Conservation (phyloP, 2,113 vertebrate species). For the Charina bottae region DNA sequence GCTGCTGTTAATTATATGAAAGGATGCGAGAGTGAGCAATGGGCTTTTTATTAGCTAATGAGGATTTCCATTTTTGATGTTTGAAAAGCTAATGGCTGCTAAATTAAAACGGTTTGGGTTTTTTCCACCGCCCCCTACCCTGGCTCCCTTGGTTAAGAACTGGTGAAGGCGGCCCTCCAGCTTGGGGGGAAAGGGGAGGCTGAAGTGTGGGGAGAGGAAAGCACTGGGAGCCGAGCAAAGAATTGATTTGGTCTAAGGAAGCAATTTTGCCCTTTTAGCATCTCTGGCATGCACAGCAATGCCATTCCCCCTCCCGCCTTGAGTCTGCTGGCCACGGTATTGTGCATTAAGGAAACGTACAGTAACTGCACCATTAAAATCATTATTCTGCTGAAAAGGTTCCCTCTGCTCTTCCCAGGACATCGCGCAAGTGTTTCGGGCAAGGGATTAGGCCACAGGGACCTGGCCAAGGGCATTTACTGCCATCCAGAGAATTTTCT, state of each 20-base stretch:
- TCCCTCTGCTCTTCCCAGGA: background rate
- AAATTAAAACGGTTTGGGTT: slow-evolving; percentile 52
- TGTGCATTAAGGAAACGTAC: slow-evolving; percentile 2
- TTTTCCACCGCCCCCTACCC: too few relatives aligned
- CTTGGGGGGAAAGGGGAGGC: background rate
- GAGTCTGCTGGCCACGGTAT: background rate
- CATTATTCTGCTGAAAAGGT: background rate
- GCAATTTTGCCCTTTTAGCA: background rate
- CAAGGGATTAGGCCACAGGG: background rate
- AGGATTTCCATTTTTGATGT: slow-evolving; percentile 71
- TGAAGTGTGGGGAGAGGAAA: background rate
- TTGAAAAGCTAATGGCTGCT: slow-evolving; percentile 58
- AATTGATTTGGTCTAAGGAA: background rate
- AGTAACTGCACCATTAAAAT: background rate
- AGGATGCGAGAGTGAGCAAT: slow-evolving; percentile 63
- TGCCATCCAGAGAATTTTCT: background rate
- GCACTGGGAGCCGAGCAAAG: background rate
- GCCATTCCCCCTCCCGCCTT: too few relatives aligned
- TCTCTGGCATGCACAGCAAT: background rate
- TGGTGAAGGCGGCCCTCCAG: background rate
- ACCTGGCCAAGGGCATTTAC: background rate
- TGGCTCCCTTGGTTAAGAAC: background rate
- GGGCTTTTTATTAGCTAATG: slow-evolving; percentile 76
- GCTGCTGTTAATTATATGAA: slow-evolving; percentile 71
- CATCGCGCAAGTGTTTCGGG: too few relatives aligned